A percentile compares a stretch with the other conserved stretches of the same genome.
Evolutionary conservation across 1,140 invertebrate species (phyloP).

Genomic region (Drosophila oshimai): DNA sequence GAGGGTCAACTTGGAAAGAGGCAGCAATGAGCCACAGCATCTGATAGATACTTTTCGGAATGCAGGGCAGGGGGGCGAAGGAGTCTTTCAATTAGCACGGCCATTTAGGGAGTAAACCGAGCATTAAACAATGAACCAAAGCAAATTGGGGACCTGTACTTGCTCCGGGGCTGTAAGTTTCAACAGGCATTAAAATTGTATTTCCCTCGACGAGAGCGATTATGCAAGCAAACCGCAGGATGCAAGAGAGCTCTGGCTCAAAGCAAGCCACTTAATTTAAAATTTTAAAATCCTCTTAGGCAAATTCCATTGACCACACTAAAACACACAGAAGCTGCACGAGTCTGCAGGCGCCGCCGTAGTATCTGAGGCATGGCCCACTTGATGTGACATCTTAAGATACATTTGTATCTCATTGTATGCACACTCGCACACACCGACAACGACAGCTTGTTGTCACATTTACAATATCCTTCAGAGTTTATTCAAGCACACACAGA

Average conservation of each 20-base stretch:
- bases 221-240: slow-evolving; percentile 64
- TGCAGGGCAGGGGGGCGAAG: background rate
- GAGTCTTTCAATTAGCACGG: slow-evolving; percentile 62
- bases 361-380: slow-evolving; percentile 24
- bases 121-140: slow-evolving; percentile 47
- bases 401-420: slow-evolving; percentile 63
- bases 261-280: slow-evolving; percentile 70
- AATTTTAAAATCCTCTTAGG: slow-evolving; percentile 76
- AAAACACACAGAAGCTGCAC: slow-evolving; percentile 59
- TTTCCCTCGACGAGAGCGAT: slow-evolving; percentile 52
- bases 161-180: slow-evolving; percentile 9
- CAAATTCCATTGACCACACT: slow-evolving; percentile 67
- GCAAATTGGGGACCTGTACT: slow-evolving; percentile 20
- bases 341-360: slow-evolving; percentile 2
- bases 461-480: slow-evolving; percentile 63
- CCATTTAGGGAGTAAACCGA: slow-evolving; percentile 48
- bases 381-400: slow-evolving; percentile 66
- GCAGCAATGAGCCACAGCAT: background rate
- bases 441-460: slow-evolving; percentile 51
- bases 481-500: slow-evolving; percentile 47
- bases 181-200: slow-evolving; percentile 49
- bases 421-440: background rate
- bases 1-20: slow-evolving; percentile 6
- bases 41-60: slow-evolving; percentile 19
- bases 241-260: slow-evolving; percentile 26